Percentiles rank a stretch among this genome's conserved stretches.
Conservation (phyloP, 1,140 invertebrate species). For the Uloborus diversus region DNA sequence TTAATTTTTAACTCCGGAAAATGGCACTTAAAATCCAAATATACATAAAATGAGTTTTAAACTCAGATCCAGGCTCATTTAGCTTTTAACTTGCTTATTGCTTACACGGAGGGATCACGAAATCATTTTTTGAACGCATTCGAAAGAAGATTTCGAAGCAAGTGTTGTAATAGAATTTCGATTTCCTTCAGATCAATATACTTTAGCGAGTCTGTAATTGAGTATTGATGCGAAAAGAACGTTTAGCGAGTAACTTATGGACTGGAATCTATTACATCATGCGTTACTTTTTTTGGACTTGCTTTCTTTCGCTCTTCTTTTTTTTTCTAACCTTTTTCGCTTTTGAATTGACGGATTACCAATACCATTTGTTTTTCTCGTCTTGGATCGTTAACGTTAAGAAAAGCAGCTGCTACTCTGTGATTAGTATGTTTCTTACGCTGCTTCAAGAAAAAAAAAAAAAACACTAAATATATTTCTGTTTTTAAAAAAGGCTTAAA, state of each 20-base stretch:
- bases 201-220: slow-evolving; percentile 30
- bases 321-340: not conserved
- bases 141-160: slow-evolving; percentile 10
- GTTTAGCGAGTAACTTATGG: slow-evolving; percentile 43
- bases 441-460: no score
- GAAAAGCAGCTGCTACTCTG: slow-evolving; percentile 7
- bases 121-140: not conserved
- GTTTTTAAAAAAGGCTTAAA: no score
- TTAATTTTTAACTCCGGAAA: no score
- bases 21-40: no score
- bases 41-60: no score
- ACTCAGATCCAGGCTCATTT: no score
- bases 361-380: slow-evolving; percentile 24
- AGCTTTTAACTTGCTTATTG: not conserved
- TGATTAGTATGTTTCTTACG: slow-evolving; percentile 20
- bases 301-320: no score
- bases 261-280: slow-evolving; percentile 24
- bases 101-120: not conserved
- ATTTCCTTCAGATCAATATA: slow-evolving; percentile 30
- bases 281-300: slow-evolving; percentile 3
- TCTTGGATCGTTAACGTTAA: not conserved
- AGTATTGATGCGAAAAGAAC: slow-evolving; percentile 35
- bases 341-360: slow-evolving; percentile 29
- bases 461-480: no score
- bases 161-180: slow-evolving; percentile 43